Conservation (phyloP, 2,888 invertebrate species). For the Drosophila kambysellisi region DNA sequence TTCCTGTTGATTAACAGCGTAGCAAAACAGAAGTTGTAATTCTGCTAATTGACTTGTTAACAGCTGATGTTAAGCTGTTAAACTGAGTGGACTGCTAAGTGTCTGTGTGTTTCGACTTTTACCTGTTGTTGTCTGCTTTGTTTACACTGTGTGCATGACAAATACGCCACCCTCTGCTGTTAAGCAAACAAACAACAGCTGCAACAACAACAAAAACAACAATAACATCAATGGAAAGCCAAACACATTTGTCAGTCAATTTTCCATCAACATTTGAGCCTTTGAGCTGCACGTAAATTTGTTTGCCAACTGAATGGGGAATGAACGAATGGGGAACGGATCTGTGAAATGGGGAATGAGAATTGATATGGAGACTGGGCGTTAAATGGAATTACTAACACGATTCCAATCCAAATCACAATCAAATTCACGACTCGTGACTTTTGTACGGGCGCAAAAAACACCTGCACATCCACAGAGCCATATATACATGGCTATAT, state of each 20-base stretch:
- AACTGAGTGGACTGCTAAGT: background rate
- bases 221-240: constrained; percentile 31
- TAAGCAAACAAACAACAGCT: constrained; percentile 24
- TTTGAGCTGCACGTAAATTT: constrained; percentile 77
- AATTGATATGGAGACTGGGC: background rate
- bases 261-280: constrained; percentile 66
- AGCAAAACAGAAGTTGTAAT: background rate
- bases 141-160: background rate
- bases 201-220: background rate
- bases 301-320: constrained; percentile 52
- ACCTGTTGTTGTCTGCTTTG: background rate
- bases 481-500: constrained; percentile 13
- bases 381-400: constrained; percentile 47
- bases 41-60: constrained; percentile 6
- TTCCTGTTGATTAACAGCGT: constrained; percentile 8
- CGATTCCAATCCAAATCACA: constrained; percentile 44
- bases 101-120: background rate
- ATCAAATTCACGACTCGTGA: constrained; percentile 33
- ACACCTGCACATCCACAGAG: constrained; percentile 44
- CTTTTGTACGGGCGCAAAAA: constrained; percentile 16
- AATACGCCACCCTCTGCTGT: background rate
- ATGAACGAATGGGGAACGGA: background rate
- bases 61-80: constrained; percentile 19
- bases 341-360: background rate
- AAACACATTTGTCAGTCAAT: constrained; percentile 78